Conservation (phyloP, 2,888 invertebrate genomes). For the Apodemia duryi region DNA sequence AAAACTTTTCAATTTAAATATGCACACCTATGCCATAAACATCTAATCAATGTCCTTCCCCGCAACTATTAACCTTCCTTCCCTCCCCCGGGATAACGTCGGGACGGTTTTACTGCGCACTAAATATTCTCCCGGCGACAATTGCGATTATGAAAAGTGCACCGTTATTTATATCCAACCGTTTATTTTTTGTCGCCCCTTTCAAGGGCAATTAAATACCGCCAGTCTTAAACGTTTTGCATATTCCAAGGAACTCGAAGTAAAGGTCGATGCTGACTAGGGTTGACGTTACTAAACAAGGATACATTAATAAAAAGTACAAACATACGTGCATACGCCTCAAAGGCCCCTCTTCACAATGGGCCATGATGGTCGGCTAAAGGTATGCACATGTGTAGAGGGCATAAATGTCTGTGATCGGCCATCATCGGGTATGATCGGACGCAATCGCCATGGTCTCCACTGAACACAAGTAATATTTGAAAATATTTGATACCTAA, state of each 20-base stretch:
- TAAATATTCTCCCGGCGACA: constrained; percentile 79
- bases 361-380: too few species aligned
- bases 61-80: constrained; percentile 55
- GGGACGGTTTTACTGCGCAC: constrained; percentile 71
- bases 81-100: constrained; percentile 45
- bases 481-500: too few species aligned
- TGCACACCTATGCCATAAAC: constrained; percentile 40
- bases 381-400: too few species aligned
- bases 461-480: too few species aligned
- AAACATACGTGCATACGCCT: too few species aligned
- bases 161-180: constrained; percentile 74
- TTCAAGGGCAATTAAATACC: constrained; percentile 80
- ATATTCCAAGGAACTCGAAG: constrained; percentile 64
- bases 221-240: constrained; percentile 74
- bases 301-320: not conserved
- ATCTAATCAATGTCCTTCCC: constrained; percentile 36
- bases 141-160: constrained; percentile 80
- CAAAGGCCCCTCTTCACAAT: too few species aligned
- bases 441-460: too few species aligned
- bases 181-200: constrained; percentile 78
- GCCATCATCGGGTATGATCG: too few species aligned
- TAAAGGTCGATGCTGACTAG: constrained; percentile 47
- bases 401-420: too few species aligned
- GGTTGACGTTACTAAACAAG: not conserved
- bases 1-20: too few species aligned